Base-by-base conservation (phyloP, 2,113 vertebrate species). In the Ornithorhynchus anatinus region DNA sequence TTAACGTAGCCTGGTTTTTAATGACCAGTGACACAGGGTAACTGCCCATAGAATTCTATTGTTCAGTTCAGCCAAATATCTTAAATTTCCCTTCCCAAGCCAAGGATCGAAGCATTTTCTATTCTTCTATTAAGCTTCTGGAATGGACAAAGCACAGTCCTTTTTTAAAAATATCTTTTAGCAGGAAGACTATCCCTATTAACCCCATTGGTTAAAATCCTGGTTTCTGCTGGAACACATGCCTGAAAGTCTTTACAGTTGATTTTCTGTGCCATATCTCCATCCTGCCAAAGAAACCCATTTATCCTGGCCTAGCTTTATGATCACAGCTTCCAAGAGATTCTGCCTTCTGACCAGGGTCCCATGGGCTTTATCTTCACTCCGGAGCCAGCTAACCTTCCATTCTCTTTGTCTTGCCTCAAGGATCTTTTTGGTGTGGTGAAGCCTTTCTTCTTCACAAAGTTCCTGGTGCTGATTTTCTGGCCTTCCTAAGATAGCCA, bases 151-250 rank as follows among this genome's bases (percentile, higher is more conserved):
- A 9, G 7, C 40, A 56, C 38, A 13, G 33, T 27, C 15, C 69
- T 66, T 77, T 50, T 70, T 60, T 39, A 10, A 33, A 71, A 16
- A 2, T 5, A 4, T 23, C 71, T 71, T 63, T 52, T 63, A 52
- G 44, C 4, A 39, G 56, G 59, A 59, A 37, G 32, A 67, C 17
- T 19, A 50, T 27, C n/a, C n/a, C n/a, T 56, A 57, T 64, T 67
- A 57, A 59, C 52, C 66, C 59, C 63, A 53, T 70, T 71, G 45
- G 52, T 54, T 71, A 72, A 35, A 6, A n/a, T 57, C 66, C 23
- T 59, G 22, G 70, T 71, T 44, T 14, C n/a, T 39, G 40, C 39
- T 73, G 54, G n/a, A 10, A 27, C 37, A 68, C 25, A 45, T 37
- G 25, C 39, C 14, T 61, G 45, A 62, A 68, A n/a, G 50, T 45